Evolutionary conservation across 2,113 vertebrate species (phyloP).

Genomic region (Spermophilus dauricus): DNA sequence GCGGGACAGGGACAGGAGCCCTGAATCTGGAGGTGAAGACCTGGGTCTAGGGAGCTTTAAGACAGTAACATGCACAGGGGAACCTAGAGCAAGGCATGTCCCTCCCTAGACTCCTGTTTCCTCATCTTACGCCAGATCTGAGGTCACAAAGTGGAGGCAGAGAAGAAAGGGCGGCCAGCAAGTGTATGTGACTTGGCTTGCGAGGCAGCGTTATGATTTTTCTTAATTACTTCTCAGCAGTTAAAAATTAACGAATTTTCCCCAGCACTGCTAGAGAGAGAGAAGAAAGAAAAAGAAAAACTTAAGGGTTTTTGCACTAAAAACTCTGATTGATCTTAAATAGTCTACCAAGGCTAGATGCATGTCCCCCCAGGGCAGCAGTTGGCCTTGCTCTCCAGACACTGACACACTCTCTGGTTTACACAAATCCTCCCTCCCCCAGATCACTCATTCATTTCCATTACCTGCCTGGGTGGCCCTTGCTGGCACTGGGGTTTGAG

Average conservation of each 20-base stretch:
- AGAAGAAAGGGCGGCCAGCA: background rate
- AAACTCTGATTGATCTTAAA: constrained; percentile 51
- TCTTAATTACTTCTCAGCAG: constrained; percentile 40
- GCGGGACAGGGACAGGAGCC: background rate
- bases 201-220: background rate
- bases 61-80: background rate
- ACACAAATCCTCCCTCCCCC: background rate
- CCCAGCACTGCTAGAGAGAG: background rate
- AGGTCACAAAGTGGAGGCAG: background rate
- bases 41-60: background rate
- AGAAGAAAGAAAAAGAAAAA: background rate
- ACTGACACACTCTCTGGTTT: background rate
- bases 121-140: background rate
- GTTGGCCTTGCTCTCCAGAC: constrained; percentile 16
- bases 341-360: background rate
- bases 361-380: background rate
- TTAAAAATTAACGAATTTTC: constrained; percentile 34
- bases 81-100: background rate
- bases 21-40: background rate
- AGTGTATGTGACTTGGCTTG: background rate
- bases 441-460: background rate
- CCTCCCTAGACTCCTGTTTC: background rate
- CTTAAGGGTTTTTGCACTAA: background rate
- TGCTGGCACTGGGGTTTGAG: background rate
- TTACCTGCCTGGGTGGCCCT: background rate